These are phyloP conservation scores for Liolophura sinensis DNA, from an alignment of 1,140 invertebrate genomes.

Conservation along the genomic window DNA sequence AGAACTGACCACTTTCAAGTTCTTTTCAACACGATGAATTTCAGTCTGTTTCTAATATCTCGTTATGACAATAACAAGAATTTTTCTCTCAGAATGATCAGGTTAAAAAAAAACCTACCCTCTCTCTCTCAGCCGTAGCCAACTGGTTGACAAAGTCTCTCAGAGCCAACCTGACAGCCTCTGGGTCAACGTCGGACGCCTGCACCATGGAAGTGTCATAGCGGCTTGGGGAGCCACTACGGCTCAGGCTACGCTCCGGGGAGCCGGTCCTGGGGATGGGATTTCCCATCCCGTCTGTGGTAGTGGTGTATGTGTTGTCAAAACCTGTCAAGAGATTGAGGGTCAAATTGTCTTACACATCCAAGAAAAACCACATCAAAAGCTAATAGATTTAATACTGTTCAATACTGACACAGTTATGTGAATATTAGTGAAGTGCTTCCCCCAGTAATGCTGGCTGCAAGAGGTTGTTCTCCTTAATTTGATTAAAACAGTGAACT, in stretches of 20 bases:
- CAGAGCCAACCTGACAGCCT: slow-evolving; percentile 81
- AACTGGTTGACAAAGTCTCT: slow-evolving; percentile 87
- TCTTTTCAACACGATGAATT: background rate
- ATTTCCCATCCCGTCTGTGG: slow-evolving; percentile 53
- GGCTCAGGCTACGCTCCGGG: slow-evolving; percentile 43
- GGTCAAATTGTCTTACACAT: background rate
- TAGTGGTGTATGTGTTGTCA: slow-evolving; percentile 57
- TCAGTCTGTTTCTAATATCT: background rate
- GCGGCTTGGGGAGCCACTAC: slow-evolving; percentile 33
- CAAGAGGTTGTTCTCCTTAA: too few relatives aligned
- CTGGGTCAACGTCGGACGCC: slow-evolving; percentile 77
- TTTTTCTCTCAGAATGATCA: too few relatives aligned
- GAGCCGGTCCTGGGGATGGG: slow-evolving; percentile 56
- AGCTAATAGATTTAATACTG: too few relatives aligned
- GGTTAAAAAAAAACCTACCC: slow-evolving; percentile 59
- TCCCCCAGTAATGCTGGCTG: too few relatives aligned
- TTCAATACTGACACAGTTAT: too few relatives aligned
- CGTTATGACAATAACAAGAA: background rate
- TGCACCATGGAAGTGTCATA: slow-evolving; percentile 25
- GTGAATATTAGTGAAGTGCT: too few relatives aligned
- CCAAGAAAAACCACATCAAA: background rate
- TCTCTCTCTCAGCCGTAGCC: slow-evolving; percentile 82
- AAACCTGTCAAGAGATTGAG: slow-evolving; percentile 41
- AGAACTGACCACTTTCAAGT: too few relatives aligned
- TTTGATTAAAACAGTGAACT: too few relatives aligned